Evolutionary conservation across 2,113 vertebrate genomes (phyloP), one percentile per base, ranked within the genome.

Genomic region (Todiramphus chloris): DNA sequence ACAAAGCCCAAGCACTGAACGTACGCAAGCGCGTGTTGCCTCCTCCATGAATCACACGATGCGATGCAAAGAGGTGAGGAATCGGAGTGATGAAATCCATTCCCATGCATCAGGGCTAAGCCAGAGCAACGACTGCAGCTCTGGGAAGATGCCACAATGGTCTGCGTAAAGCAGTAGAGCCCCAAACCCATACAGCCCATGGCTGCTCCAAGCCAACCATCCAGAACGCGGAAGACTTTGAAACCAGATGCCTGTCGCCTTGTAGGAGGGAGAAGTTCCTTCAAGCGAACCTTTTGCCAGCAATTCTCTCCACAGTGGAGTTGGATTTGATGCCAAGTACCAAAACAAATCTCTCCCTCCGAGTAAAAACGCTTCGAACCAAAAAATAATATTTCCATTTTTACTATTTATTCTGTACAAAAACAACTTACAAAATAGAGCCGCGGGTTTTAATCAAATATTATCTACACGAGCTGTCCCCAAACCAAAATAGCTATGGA

Each of bases 321-420:
- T 21, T 0, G 0, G 6, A 31, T 18, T n/a, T 46, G 48, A 85
- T 59, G 58, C 62, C 66, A 82, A 92, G 28, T 16, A n/a, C 15
- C 64, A 75, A 17, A 51, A 41, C 20, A 83, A 81, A 58, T 66
- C 37, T 75, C 77, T 75, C 28, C 23, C 28, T n/a, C 0, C 1
- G 10, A 3, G 3, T 51, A 43, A 87, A 94, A 81, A 58, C 2
- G 0, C n/a, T 91, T 85, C 44, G 48, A 72, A 85, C 82, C 11
- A 20, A 69, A 39, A 35, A 20, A 16, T 27, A 19, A 35, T 15
- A 35, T 15, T 30, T n/a, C 31, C 13, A 5, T 27, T 93, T 83
- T 92, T 59, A 35, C 68, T n/a, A 15, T 78, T 95, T 82, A 70
- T 73, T 96, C 87, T 48, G 70, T 81, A 83, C 16, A 69, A 62